Base-by-base conservation (phyloP, 1,140 invertebrate species). In the Melitaea cinxia region DNA sequence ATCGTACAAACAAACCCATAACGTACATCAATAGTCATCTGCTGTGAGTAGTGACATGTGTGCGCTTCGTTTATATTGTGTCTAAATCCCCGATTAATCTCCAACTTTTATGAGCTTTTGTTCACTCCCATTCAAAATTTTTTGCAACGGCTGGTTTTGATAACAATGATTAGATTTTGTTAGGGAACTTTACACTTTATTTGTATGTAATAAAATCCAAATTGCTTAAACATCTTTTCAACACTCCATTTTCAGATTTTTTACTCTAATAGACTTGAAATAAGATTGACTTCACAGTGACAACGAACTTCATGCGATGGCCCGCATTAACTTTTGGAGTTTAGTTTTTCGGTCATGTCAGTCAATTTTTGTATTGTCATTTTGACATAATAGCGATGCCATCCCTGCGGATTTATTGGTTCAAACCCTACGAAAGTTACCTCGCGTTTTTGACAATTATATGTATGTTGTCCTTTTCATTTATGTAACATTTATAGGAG, bases 331-430 rank as follows among this genome's bases (percentile, higher is more conserved):
- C 83, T 88, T 85, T 74, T 84, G 73, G 70, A 88, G 82, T 89
- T 89, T 88, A 86, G 84, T 82, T 72, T 86, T 84, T 87, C 82
- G 85, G 82, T 83, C 84, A 80, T 80, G 85, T 88, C 87, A 88
- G 84, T 88, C 85, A 88, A 89, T 89, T 83, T 83, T 80, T 85
- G 78, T 88, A 88, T 89, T 89, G 85, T 88, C 84, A 89, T 85
- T 85, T 83, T 82, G 82, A 88, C 85, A 89, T 88, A 89, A 89
- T 89, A 89, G 87, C 67, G 54, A 78, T 83, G 73, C 83, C 84
- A 87, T 87, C 87, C 83, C 83, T 70, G 77, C 72, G 75, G 79
- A 77, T 83, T 85, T 89, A 87, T 88, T 88, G 85, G 87, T 87
- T 79, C 75, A 82, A 83, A 78, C 75, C 75, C 70, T 74, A 88